Percentiles rank a stretch among this genome's conserved stretches.
phyloP scores from a whole-genome alignment of 1,140 invertebrate genomes.

The Drosophila insularis region DNA sequence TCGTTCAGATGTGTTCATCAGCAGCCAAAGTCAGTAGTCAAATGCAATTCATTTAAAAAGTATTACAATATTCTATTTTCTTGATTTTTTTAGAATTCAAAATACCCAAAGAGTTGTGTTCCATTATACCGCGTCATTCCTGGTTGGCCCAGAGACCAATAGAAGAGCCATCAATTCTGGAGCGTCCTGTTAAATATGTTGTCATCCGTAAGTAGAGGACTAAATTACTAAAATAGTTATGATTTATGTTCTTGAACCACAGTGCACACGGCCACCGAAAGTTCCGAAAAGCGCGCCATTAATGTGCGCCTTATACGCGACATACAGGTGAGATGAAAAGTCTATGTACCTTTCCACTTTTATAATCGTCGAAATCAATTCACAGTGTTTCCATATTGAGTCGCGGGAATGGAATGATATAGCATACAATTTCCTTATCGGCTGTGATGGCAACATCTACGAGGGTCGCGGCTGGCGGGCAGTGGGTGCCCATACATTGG shows the following conservation, averaged over 20 bases:
- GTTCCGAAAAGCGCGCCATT: conserved; percentile 78
- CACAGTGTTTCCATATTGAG: conserved; percentile 85
- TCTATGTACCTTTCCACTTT: too few species aligned
- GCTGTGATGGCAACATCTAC: conserved; percentile 86
- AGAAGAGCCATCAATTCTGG: conserved; percentile 50
- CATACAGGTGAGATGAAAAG: conserved; percentile 75
- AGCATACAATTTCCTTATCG: conserved; percentile 86
- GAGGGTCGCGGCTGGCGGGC: conserved; percentile 87
- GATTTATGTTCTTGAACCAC: not conserved
- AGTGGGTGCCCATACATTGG: conserved; percentile 86
- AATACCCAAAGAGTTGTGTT: conserved; percentile 68
- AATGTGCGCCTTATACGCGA: conserved; percentile 82
- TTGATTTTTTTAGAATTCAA: conserved; percentile 58
- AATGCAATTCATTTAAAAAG: not conserved
- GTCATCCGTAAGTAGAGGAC: conserved; percentile 69
- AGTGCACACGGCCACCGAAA: conserved; percentile 83
- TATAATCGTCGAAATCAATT: conserved; percentile 22
- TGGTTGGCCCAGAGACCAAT: conserved; percentile 81
- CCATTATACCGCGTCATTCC: conserved; percentile 65
- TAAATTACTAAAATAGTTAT: not conserved
- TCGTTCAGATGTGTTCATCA: conserved; percentile 53
- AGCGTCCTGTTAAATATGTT: conserved; percentile 76
- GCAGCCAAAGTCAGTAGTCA: conserved; percentile 45
- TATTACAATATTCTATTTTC: not conserved
- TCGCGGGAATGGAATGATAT: conserved; percentile 84